Base-by-base conservation (phyloP, 2,888 invertebrate species). In the Liodrosophila aerea region DNA sequence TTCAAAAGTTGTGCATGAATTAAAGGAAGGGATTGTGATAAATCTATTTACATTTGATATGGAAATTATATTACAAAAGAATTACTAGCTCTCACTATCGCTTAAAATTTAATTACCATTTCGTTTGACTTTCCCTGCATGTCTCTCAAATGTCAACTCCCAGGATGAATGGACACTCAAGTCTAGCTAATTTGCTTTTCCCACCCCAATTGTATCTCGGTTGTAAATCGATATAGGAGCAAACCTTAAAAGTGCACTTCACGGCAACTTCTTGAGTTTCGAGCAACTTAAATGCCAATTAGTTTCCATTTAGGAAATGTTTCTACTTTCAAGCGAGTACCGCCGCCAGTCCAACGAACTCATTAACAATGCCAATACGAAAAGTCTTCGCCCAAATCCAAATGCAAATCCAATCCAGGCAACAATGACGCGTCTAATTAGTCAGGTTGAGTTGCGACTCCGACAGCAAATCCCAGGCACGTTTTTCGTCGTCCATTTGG, bases 401-500 rank as follows among this genome's bases (percentile, higher is more conserved):
- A 85, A 72, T 76, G 81, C 76, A 78, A 77, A 78, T 82, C 85
- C 77, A 85, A 78, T 85, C 22, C 78, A 70, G 68, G 76, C 68
- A 62, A 78, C 83, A 85, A 78, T 85, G 77, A 78, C 76, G 85
- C 83, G 80, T 78, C 78, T 78, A 78, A 78, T 78, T 78, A 78
- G 85, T 85, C 85, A 71, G 83, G 56, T 58, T 63, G 75, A 72
- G 62, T 52, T 50, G 44, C 27, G 60, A 22, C 22, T 58, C 44
- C 54, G 30, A 36, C 56, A 34, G 45, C 37, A 60, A 71, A 65
- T 74, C 85, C 75, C 83, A 62, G 40, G 64, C 83, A 85, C 77
- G 77, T 81, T 77, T 22, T 82, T 61, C 37, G 41, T 34, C 59
- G 43, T 49, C 41, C 31, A 18, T 29, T 50, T 18, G 43, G 4